phyloP scores from a whole-genome alignment of 1,140 invertebrate species.

The Ostrea denselamellosa region DNA sequence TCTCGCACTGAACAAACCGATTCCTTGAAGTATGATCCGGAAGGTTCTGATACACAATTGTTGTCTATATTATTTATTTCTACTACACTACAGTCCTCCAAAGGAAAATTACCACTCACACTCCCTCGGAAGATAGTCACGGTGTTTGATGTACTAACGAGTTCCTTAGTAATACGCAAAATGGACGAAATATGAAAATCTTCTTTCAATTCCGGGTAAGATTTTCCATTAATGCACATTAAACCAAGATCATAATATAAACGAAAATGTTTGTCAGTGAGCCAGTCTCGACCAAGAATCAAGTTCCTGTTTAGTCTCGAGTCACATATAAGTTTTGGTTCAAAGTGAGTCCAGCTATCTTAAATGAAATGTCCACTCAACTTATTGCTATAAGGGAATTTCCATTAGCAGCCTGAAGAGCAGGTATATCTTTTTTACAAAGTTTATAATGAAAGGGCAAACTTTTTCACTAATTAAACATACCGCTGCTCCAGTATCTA shows the following conservation, averaged over 20 bases:
- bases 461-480: slow-evolving; percentile 40
- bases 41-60: slow-evolving; percentile 37
- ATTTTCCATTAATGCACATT: slow-evolving; percentile 35
- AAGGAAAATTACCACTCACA: background rate
- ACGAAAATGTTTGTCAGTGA: slow-evolving; percentile 24
- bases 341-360: slow-evolving; percentile 30
- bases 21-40: slow-evolving; percentile 47
- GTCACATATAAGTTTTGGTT: no score
- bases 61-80: background rate
- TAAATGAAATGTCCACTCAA: slow-evolving; percentile 40
- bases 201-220: slow-evolving; percentile 52
- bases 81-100: background rate
- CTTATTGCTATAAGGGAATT: slow-evolving; percentile 33
- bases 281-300: slow-evolving; percentile 48
- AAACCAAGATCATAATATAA: slow-evolving; percentile 46
- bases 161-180: background rate
- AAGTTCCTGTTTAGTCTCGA: slow-evolving; percentile 50
- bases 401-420: slow-evolving; percentile 51
- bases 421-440: slow-evolving; percentile 12
- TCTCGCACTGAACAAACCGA: slow-evolving; percentile 28
- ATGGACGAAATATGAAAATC: slow-evolving; percentile 51
- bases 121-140: slow-evolving; percentile 25
- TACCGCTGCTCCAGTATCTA: slow-evolving; percentile 46
- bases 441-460: slow-evolving; percentile 20
- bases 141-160: slow-evolving; percentile 46